These are phyloP conservation scores for Thymelicus acteon DNA, from an alignment of 2,888 invertebrate genomes.

Conservation along the genomic window DNA sequence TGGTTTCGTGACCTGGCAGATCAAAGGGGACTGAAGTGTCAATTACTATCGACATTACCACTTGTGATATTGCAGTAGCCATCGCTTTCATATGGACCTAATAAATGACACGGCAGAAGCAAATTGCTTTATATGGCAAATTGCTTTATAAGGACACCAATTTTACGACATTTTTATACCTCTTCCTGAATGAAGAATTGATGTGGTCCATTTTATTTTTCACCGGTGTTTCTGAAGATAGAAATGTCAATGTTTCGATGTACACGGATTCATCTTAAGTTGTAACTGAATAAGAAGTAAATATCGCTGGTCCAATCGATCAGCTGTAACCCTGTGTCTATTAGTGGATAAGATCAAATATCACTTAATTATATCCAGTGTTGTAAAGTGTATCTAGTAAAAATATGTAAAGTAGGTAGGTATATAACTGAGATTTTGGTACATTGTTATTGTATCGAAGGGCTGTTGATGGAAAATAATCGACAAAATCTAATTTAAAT, in stretches of 20 bases:
- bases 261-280: no score
- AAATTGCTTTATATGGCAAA: constrained; percentile 1
- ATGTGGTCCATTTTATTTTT: background rate
- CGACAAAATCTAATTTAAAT: constrained; percentile 12
- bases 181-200: background rate
- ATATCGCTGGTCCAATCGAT: no score
- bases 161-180: no score
- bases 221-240: no score
- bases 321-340: no score
- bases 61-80: background rate
- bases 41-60: constrained; percentile 13
- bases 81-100: background rate
- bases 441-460: background rate
- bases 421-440: background rate
- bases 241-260: no score
- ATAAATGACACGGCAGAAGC: background rate
- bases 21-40: constrained; percentile 10
- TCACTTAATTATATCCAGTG: no score
- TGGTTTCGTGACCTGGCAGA: background rate
- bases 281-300: no score
- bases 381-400: no score
- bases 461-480: background rate
- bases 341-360: no score
- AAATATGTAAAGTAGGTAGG: no score
- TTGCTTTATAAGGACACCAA: background rate